These are phyloP conservation scores for Hydroisotoma schaefferi DNA, from an alignment of 2,888 invertebrate genomes.

Conservation along the genomic window DNA sequence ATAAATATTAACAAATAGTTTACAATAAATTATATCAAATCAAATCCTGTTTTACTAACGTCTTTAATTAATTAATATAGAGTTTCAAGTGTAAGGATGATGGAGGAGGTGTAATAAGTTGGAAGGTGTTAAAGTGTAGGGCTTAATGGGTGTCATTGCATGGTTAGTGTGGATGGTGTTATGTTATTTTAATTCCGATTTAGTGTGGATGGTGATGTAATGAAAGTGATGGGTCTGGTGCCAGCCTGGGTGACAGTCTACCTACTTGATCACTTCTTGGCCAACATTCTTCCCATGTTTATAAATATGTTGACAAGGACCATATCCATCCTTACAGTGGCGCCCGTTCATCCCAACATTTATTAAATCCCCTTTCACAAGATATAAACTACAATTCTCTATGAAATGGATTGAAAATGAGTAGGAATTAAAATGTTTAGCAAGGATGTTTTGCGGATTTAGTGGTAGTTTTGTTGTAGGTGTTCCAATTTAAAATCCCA, in stretches of 20 bases:
- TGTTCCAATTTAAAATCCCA: slow-evolving; percentile 39
- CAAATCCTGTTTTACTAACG: too few species aligned
- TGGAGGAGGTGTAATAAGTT: too few species aligned
- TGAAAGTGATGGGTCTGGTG: slow-evolving; percentile 3
- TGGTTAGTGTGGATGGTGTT: too few species aligned
- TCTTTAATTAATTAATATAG: too few species aligned
- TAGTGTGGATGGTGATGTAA: too few species aligned
- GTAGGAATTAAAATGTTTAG: not conserved
- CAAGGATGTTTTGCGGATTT: not conserved
- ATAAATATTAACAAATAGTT: too few species aligned
- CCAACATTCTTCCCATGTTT: not conserved
- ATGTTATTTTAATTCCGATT: too few species aligned
- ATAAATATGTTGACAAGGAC: not conserved
- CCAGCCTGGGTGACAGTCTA: slow-evolving; percentile 2
- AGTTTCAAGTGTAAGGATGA: too few species aligned
- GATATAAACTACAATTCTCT: not conserved
- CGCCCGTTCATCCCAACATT: not conserved
- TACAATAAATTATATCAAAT: too few species aligned
- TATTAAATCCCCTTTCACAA: slow-evolving; percentile 4
- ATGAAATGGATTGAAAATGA: not conserved
- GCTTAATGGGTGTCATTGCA: too few species aligned
- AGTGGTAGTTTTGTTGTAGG: slow-evolving; percentile 13
- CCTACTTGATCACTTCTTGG: slow-evolving; percentile 2
- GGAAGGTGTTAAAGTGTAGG: too few species aligned
- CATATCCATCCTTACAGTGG: too few species aligned